Conservation (phyloP, 2,888 invertebrate species). For the Thysanoteuthis rhombus region DNA sequence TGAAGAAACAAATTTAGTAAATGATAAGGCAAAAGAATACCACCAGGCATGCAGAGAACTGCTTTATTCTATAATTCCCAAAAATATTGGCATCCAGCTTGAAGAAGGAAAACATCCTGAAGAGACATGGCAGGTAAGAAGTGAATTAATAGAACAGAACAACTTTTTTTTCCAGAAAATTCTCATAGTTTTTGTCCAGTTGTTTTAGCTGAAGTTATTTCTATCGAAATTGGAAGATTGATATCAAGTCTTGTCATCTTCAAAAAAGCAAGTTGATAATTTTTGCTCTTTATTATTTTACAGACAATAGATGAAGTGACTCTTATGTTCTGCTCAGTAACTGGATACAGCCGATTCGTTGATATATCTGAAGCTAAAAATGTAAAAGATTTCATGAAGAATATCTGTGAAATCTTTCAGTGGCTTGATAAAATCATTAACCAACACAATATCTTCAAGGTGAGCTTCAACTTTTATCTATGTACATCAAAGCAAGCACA, state of each 20-base stretch:
- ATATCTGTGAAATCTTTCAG: background rate
- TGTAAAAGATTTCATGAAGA: background rate
- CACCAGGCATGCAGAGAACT: slow-evolving; percentile 86
- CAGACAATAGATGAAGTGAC: slow-evolving; percentile 14
- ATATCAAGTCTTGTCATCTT: too few relatives aligned
- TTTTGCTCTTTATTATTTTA: background rate
- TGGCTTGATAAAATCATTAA: slow-evolving; percentile 1
- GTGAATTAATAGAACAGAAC: background rate
- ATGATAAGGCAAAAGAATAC: slow-evolving; percentile 81
- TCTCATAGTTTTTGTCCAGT: background rate
- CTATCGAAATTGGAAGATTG: too few relatives aligned
- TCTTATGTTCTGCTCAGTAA: slow-evolving; percentile 26
- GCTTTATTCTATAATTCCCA: slow-evolving; percentile 91
- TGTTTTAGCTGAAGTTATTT: background rate
- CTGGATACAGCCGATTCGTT: slow-evolving; percentile 22
- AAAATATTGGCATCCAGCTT: slow-evolving; percentile 83
- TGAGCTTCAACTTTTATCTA: background rate
- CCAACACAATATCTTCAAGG: slow-evolving; percentile 1
- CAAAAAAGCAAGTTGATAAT: too few relatives aligned
- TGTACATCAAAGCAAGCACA: background rate
- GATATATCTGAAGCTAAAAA: background rate
- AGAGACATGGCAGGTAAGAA: slow-evolving; percentile 79
- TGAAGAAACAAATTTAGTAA: background rate
- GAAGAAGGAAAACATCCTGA: slow-evolving; percentile 80
- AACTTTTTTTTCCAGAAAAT: too few relatives aligned